Conservation (phyloP, 2,113 vertebrate species). For the Dendrocopos noguchii region DNA sequence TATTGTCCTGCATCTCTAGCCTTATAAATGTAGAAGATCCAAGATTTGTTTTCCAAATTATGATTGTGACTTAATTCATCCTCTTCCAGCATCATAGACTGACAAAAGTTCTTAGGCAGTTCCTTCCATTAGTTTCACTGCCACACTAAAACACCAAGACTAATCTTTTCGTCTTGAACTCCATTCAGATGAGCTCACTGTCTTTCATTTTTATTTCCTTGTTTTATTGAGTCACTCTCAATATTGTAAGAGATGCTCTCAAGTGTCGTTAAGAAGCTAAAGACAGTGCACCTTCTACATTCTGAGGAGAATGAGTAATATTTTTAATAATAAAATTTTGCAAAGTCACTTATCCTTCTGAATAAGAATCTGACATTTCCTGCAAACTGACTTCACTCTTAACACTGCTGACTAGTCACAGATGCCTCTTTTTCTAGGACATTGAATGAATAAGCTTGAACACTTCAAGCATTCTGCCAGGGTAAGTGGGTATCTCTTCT, state of each 20-base stretch:
- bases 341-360: not conserved
- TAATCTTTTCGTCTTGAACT: not conserved
- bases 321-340: not conserved
- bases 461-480: not conserved
- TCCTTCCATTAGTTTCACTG: not conserved
- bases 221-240: not conserved
- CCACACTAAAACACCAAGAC: not conserved
- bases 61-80: not conserved
- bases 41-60: accelerated
- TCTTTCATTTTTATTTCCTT: not conserved
- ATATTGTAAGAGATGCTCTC: not conserved
- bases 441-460: not conserved
- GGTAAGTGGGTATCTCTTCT: not conserved
- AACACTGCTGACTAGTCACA: not conserved
- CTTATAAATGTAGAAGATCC: not conserved
- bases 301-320: not conserved
- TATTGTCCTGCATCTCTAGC: constrained; percentile 26
- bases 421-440: not conserved
- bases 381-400: not conserved
- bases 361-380: not conserved
- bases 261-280: not conserved
- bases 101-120: not conserved
- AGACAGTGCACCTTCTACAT: not conserved
- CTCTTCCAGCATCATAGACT: not conserved
- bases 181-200: not conserved